Evolutionary conservation across 2,113 vertebrate genomes (phyloP).

Genomic region (Vidua macroura): DNA sequence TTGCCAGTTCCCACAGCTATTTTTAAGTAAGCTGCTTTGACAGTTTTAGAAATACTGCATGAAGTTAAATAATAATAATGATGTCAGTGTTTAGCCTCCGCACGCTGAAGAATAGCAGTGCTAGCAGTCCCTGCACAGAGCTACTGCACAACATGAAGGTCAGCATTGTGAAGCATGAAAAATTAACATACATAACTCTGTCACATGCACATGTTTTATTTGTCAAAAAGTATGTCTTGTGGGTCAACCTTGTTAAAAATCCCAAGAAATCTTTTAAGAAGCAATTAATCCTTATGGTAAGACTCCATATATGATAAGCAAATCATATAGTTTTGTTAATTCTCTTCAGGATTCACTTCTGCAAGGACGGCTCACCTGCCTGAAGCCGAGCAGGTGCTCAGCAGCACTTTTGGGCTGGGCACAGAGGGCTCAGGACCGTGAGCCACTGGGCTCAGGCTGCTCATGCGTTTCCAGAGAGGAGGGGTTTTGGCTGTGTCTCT

Average conservation of each 20-base stretch:
- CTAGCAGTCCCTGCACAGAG: background rate
- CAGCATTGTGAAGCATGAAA: background rate
- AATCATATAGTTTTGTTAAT: constrained; percentile 36
- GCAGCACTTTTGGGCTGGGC: background rate
- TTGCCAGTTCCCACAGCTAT: background rate
- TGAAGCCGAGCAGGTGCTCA: background rate
- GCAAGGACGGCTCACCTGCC: background rate
- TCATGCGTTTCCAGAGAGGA: background rate
- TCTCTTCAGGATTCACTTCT: background rate
- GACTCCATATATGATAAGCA: constrained; percentile 5
- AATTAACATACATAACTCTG: constrained; percentile 52
- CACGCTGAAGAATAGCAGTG: background rate
- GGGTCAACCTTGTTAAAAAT: constrained; percentile 48
- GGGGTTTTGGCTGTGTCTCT: background rate
- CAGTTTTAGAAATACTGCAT: constrained; percentile 29
- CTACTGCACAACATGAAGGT: background rate
- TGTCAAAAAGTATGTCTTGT: constrained; percentile 33
- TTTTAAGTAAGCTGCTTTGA: constrained; percentile 13
- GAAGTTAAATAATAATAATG: constrained; percentile 29
- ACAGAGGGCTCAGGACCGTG: background rate
- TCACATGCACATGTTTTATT: constrained; percentile 61
- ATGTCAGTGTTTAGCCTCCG: constrained; percentile 31
- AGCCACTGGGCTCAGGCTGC: background rate
- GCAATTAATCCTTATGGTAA: background rate
- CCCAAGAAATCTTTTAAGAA: constrained; percentile 29